phyloP scores from a whole-genome alignment of 2,797 vertebrate species.

The Mus spretus region DNA sequence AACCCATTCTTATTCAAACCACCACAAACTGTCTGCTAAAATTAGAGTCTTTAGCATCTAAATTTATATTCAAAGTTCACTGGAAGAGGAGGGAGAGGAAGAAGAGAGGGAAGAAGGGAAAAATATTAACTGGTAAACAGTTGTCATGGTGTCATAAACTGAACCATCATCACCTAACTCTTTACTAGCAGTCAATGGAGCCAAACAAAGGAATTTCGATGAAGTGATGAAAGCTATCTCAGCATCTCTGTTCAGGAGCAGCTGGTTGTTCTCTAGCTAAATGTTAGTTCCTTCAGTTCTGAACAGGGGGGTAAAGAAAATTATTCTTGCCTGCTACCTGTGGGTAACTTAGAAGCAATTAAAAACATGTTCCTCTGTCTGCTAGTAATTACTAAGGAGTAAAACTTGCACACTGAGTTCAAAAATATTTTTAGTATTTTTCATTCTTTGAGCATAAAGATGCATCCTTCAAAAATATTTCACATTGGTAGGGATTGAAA shows the following conservation, averaged over 20 bases:
- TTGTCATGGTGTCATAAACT: slow-evolving; percentile 19
- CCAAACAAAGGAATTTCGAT: slow-evolving; percentile 69
- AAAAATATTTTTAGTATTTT: slow-evolving; percentile 45
- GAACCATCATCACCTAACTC: not conserved
- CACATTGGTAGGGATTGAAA: not conserved
- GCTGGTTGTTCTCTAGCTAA: slow-evolving; percentile 80
- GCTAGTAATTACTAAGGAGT: slow-evolving; percentile 79
- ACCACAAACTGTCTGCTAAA: not conserved
- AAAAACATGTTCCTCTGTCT: slow-evolving; percentile 67
- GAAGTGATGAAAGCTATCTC: slow-evolving; percentile 70
- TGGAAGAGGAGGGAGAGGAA: rapidly evolving
- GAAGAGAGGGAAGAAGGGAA: not conserved
- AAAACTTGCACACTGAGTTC: slow-evolving; percentile 46
- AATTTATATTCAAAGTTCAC: slow-evolving; percentile 1
- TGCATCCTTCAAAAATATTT: not conserved
- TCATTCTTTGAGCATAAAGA: slow-evolving; percentile 29
- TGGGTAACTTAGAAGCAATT: slow-evolving; percentile 82
- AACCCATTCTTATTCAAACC: not conserved
- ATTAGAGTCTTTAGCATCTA: slow-evolving; percentile 15
- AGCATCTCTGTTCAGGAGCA: slow-evolving; percentile 75
- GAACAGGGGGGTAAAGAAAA: slow-evolving; percentile 78
- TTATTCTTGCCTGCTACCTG: too few species aligned
- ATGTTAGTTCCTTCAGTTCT: slow-evolving; percentile 59
- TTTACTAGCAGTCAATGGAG: slow-evolving; percentile 45
- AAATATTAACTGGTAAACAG: not conserved